Evolutionary conservation across 2,113 vertebrate species (phyloP).

Genomic region (Alexandromys fortis): DNA sequence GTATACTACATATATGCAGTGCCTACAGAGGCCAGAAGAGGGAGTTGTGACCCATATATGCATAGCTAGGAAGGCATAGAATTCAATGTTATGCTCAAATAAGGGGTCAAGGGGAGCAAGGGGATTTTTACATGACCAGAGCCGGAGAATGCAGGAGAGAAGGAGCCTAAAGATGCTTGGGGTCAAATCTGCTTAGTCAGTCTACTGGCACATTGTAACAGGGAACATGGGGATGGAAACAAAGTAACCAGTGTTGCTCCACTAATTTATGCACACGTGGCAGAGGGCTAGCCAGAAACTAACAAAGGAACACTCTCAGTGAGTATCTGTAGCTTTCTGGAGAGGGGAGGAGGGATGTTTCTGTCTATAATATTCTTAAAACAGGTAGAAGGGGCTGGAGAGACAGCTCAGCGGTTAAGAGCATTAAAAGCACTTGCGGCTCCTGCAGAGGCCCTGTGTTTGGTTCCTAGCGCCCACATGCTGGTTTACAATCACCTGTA

Average conservation of each 20-base stretch:
- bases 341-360: background rate
- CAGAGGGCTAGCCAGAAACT: background rate
- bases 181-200: background rate
- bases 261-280: background rate
- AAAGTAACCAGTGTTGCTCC: background rate
- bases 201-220: background rate
- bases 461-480: background rate
- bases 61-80: background rate
- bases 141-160: background rate
- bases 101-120: background rate
- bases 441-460: background rate
- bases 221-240: background rate
- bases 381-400: background rate
- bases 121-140: background rate
- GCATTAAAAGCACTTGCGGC: background rate
- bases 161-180: background rate
- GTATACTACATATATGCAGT: background rate
- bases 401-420: background rate
- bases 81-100: background rate
- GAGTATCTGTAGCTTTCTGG: background rate
- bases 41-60: background rate
- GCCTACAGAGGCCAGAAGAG: background rate
- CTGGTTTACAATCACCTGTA: background rate
- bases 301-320: background rate
- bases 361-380: background rate